Percentiles rank a stretch among this genome's conserved stretches.
Conservation (phyloP, 2,888 invertebrate genomes). For the Oscheius sp. region DNA sequence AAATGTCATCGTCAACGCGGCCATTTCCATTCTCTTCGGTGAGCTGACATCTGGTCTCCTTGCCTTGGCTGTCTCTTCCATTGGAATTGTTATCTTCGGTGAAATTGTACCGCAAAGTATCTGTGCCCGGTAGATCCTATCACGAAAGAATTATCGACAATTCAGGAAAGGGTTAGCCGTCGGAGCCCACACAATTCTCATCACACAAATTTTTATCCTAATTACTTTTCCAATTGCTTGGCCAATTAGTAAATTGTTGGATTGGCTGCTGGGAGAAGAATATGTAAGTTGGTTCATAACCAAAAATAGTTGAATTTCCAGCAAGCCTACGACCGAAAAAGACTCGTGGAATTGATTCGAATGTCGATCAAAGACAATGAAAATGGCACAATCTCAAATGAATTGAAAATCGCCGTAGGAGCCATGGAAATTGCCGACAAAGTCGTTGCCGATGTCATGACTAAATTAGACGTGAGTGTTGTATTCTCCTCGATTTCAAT, state of each 20-base stretch:
- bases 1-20: slow-evolving; percentile 77
- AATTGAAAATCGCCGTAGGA: slow-evolving; percentile 77
- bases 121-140: slow-evolving; percentile 66
- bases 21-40: slow-evolving; percentile 92
- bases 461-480: slow-evolving; percentile 81
- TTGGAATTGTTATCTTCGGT: slow-evolving; percentile 87
- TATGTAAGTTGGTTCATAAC: slow-evolving; percentile 86
- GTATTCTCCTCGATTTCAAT: slow-evolving; percentile 7
- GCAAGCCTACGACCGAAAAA: slow-evolving; percentile 89
- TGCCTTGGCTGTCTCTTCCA: slow-evolving; percentile 70
- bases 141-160: slow-evolving; percentile 75
- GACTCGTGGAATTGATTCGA: slow-evolving; percentile 89
- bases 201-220: slow-evolving; percentile 81
- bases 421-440: slow-evolving; percentile 94
- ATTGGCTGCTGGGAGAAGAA: slow-evolving; percentile 83
- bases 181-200: slow-evolving; percentile 60
- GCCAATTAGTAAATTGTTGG: slow-evolving; percentile 79
- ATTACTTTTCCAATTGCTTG: slow-evolving; percentile 83
- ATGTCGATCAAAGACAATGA: slow-evolving; percentile 60
- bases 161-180: slow-evolving; percentile 79
- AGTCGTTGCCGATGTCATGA: slow-evolving; percentile 95
- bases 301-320: too few species aligned
- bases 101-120: slow-evolving; percentile 80
- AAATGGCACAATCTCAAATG: slow-evolving; percentile 58
- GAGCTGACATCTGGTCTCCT: slow-evolving; percentile 80